Evolutionary conservation across 2,888 invertebrate species (phyloP).

Genomic region (Margaritifera margaritifera): DNA sequence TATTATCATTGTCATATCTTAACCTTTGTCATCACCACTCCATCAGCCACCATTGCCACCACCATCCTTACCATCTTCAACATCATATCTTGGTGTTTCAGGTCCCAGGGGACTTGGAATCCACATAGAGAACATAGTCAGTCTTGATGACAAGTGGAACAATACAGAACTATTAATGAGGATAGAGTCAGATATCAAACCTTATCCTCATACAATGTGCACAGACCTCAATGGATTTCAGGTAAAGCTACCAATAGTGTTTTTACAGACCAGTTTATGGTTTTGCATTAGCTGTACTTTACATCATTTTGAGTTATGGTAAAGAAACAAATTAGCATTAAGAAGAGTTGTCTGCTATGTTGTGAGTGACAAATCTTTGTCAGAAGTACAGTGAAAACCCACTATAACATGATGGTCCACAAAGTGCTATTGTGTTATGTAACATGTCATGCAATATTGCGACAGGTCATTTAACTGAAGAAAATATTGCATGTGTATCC

Average conservation of each 20-base stretch:
- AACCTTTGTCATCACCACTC: too few species aligned
- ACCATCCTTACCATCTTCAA: too few species aligned
- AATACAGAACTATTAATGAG: constrained; percentile 92
- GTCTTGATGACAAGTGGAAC: constrained; percentile 36
- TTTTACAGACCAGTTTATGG: too few species aligned
- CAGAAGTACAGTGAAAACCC: too few species aligned
- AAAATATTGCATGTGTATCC: too few species aligned
- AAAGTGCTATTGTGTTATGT: too few species aligned
- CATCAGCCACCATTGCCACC: too few species aligned
- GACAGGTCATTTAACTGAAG: too few species aligned
- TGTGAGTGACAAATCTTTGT: background rate
- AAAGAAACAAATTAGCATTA: background rate
- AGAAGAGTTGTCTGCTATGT: background rate
- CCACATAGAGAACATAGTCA: constrained; percentile 45
- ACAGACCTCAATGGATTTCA: constrained; percentile 93
- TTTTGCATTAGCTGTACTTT: background rate
- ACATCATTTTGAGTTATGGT: background rate
- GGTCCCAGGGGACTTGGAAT: constrained; percentile 39
- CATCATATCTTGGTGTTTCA: constrained; percentile 9
- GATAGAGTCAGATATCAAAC: constrained; percentile 85
- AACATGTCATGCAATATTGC: too few species aligned
- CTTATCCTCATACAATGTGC: constrained; percentile 80
- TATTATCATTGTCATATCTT: too few species aligned
- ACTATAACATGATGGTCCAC: too few species aligned
- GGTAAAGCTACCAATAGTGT: constrained; percentile 25